Evolutionary conservation across 2,797 vertebrate genomes (phyloP), one percentile per base, ranked within the genome.

Genomic region (Malurus leucopterus): DNA sequence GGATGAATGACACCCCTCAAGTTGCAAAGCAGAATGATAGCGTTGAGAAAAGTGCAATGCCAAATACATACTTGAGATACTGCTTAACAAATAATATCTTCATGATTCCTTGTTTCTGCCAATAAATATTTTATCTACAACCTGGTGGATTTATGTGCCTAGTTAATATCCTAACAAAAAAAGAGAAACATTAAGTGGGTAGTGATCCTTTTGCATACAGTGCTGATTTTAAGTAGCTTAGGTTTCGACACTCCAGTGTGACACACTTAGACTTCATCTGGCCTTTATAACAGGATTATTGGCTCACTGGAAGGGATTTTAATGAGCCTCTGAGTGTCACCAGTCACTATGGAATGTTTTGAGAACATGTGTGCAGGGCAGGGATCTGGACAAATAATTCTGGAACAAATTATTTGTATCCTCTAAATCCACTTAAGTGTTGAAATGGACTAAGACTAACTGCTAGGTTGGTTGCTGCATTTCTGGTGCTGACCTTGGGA

Each of bases 401-500:
- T 40, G 44, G 76, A 72, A 80, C 7, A 74, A 74, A 74, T 80
- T 61, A 18, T 32, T 79, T 86, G 41, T 78, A 71, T 75, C 21
- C 15, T 89, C 32, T 84, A 80, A 74, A 86, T 74, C 51, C 49
- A 46, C 5, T 14, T 34, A 87, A 34, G 30, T 29, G 15, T 59
- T 83, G 51, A 62, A 50, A 75, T 40, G 65, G 49, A 80, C 67
- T 57, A 68, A 81, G 30, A n/a, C n/a, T 34, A 75, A 49, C 41
- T 81, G 27, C 13, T 77, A 11, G 15, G 13, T 34, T 80, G 18
- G 3, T 67, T 87, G 21, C 44, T 67, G 57, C 34, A 36, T 53
- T 75, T 88, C 68, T 84, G 77, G 17, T 5, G 11, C 11, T 76
- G 64, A 84, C 80, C 73, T 91, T 54, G 46, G 49, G 23, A 76